Evolutionary conservation across 2,888 invertebrate genomes (phyloP), one percentile per base, ranked within the genome.

Genomic region (Eucriotettix oculatus): DNA sequence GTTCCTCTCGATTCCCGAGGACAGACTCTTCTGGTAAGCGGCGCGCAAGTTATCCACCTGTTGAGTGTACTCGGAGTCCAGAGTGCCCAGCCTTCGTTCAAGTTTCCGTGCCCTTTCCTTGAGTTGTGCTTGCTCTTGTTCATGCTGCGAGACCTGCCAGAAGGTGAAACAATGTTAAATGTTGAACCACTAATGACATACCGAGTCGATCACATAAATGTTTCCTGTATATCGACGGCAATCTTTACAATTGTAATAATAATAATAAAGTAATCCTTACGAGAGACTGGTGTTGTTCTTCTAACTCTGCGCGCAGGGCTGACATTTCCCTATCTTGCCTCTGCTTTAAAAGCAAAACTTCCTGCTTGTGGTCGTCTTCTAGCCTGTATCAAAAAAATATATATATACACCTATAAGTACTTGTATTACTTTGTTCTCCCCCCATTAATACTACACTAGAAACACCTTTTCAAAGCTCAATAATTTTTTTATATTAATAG

Each of bases 11-110:
- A 77, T 72, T 70, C 81, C 81, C 55, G 79, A 78, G 42, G 79
- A 74, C 59, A 83, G 74, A 9, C 81, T 81, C 67, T 79, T 79
- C 72, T 82, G 84, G 71, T 90, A 90, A 10, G 87, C 86, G 16
- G 85, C 84, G 53, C 89, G 79, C 60, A 91, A 75, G 68, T 86
- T 86, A 68, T 88, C 87, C 60, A 90, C 79, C 72, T 91, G 91
- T 67, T 86, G 86, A 59, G 86, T 82, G 72, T 90, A 89, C 73
- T 93, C 92, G 10, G 86, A 83, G 71, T 90, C 88, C 62, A 90
- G 76, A 44, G 86, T 81, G 64, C 83, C 84, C 64, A 89, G 78
- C 29, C 86, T 78, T 44, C 84, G 79, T 71, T 88, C 86, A 66
- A 89, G 74, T 64, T 84, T 80, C 61, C 83, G 79, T 60, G 86